These are phyloP conservation scores for Tetrax tetrax DNA, from an alignment of 2,113 vertebrate species.

Conservation along the genomic window DNA sequence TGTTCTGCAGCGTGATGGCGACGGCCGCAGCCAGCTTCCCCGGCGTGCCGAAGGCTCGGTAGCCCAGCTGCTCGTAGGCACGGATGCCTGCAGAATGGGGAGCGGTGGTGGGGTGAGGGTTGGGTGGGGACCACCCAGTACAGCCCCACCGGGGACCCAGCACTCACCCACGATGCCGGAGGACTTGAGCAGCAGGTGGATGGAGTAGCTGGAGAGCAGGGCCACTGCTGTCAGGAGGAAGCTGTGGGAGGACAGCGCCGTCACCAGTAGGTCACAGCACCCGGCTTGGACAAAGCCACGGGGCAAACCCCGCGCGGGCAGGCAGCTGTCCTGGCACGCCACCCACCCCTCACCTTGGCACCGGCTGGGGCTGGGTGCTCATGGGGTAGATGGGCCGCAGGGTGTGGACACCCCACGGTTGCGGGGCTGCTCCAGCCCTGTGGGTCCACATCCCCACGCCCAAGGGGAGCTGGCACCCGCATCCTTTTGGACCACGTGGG, in stretches of 20 bases:
- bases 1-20: conserved; percentile 95
- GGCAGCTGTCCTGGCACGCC: not conserved
- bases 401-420: not conserved
- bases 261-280: not conserved
- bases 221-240: conserved; percentile 91
- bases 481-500: not conserved
- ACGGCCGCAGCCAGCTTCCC: conserved; percentile 94
- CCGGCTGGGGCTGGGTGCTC: not conserved
- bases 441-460: not conserved
- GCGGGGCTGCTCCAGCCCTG: not conserved
- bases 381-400: fast-evolving
- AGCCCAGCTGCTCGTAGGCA: conserved; percentile 94
- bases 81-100: conserved; percentile 82
- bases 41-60: conserved; percentile 91
- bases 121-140: not conserved
- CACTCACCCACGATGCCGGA: conserved; percentile 94
- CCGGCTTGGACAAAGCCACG: not conserved
- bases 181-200: conserved; percentile 93
- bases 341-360: not conserved
- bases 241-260: conserved; percentile 59
- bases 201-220: conserved; percentile 91
- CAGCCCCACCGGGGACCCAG: fast-evolving
- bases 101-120: not conserved
- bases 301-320: not conserved
- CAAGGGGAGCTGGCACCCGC: fast-evolving